A percentile compares a stretch with the other conserved stretches of the same genome.
Conservation (phyloP, 2,888 invertebrate genomes). For the Argyresthia albistria region DNA sequence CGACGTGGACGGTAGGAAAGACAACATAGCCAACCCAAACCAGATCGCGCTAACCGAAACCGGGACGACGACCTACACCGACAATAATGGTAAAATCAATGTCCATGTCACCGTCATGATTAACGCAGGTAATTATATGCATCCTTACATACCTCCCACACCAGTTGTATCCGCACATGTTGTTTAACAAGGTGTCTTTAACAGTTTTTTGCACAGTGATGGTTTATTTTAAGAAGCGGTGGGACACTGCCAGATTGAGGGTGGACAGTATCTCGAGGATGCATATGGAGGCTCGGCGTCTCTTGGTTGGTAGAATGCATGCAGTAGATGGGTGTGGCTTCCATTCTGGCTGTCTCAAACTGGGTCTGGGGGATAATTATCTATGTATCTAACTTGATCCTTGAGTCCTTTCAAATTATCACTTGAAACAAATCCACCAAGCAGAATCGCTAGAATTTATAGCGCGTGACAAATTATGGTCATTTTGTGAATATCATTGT, state of each 20-base stretch:
- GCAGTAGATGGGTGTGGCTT: too few species aligned
- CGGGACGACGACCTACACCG: slow-evolving; percentile 74
- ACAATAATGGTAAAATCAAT: slow-evolving; percentile 90
- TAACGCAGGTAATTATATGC: slow-evolving; percentile 77
- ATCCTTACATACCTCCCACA: slow-evolving; percentile 43
- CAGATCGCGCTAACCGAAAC: slow-evolving; percentile 64
- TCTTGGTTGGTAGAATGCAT: slow-evolving; percentile 13
- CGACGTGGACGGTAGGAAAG: slow-evolving; percentile 73
- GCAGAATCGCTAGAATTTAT: too few species aligned
- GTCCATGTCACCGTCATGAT: slow-evolving; percentile 91
- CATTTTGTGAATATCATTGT: too few species aligned
- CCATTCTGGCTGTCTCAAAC: too few species aligned
- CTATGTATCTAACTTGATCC: too few species aligned
- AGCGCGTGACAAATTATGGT: too few species aligned
- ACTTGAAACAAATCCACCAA: too few species aligned
- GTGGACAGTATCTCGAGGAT: slow-evolving; percentile 54
- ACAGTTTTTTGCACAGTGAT: slow-evolving; percentile 63
- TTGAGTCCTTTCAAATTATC: too few species aligned
- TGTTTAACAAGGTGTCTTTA: slow-evolving; percentile 36
- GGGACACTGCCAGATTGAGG: slow-evolving; percentile 35
- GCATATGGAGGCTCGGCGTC: slow-evolving; percentile 69
- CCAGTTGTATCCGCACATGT: neutral
- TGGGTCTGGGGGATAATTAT: too few species aligned
- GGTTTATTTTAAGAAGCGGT: slow-evolving; percentile 32
- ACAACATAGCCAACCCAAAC: slow-evolving; percentile 54